Percentiles rank a stretch among this genome's conserved stretches.
Conservation (phyloP, 2,888 invertebrate species). For the Limnephilus auricula region DNA sequence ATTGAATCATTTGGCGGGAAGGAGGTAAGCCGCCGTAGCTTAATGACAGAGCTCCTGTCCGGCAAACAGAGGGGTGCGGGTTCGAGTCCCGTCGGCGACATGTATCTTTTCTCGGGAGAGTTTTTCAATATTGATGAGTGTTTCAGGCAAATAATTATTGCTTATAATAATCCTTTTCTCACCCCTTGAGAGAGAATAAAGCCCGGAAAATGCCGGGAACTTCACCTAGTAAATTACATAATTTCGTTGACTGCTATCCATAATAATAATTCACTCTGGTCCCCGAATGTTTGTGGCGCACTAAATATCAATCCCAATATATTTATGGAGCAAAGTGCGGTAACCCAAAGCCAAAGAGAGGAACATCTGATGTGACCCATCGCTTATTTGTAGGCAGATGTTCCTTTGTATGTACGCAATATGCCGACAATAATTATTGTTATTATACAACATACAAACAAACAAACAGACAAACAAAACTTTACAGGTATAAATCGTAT, state of each 20-base stretch:
- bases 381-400: not conserved
- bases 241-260: not conserved
- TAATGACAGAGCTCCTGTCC: too few species aligned
- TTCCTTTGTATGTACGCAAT: not conserved
- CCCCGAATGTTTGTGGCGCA: not conserved
- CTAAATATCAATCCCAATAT: not conserved
- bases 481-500: not conserved
- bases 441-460: not conserved
- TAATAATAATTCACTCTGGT: not conserved
- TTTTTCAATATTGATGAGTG: too few species aligned
- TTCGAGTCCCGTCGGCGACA: too few species aligned
- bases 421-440: not conserved
- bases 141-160: too few species aligned
- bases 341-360: not conserved
- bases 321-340: conserved; percentile 2
- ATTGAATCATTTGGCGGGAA: too few species aligned
- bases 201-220: too few species aligned
- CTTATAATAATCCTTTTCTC: too few species aligned
- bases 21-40: too few species aligned
- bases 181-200: too few species aligned
- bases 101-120: too few species aligned
- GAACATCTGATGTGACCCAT: not conserved
- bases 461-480: not conserved
- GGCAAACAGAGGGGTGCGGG: too few species aligned
- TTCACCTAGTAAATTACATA: not conserved